Evolutionary conservation across 2,113 vertebrate species (phyloP).

Genomic region (Corydoras sp.): DNA sequence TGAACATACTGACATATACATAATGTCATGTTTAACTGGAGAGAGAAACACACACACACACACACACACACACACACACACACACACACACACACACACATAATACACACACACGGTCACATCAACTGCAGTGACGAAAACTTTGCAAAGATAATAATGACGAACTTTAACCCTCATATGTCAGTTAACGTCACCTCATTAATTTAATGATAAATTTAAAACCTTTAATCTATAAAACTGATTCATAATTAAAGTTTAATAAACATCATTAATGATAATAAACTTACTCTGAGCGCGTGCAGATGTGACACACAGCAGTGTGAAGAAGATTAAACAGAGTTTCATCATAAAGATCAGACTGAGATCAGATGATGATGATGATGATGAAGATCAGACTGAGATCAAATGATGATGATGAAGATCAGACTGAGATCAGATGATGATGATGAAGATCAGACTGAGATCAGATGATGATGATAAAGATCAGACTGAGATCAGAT

Average conservation of each 20-base stretch:
- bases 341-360: neutral
- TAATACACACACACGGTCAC: no score
- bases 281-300: neutral
- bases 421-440: no score
- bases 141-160: no score
- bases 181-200: no score
- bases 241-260: neutral
- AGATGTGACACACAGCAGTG: neutral
- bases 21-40: conserved; percentile 14
- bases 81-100: neutral
- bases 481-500: neutral
- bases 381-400: no score
- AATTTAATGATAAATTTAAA: no score
- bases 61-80: neutral
- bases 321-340: neutral
- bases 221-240: neutral
- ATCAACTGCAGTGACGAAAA: no score
- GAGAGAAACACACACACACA: neutral
- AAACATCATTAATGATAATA: neutral
- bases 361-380: neutral
- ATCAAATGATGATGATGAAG: no score
- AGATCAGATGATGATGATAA: neutral
- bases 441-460: neutral
- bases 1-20: neutral
- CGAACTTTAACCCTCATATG: no score